phyloP scores from a whole-genome alignment of 2,888 invertebrate genomes.

The Mesopsocus fuscifrons region DNA sequence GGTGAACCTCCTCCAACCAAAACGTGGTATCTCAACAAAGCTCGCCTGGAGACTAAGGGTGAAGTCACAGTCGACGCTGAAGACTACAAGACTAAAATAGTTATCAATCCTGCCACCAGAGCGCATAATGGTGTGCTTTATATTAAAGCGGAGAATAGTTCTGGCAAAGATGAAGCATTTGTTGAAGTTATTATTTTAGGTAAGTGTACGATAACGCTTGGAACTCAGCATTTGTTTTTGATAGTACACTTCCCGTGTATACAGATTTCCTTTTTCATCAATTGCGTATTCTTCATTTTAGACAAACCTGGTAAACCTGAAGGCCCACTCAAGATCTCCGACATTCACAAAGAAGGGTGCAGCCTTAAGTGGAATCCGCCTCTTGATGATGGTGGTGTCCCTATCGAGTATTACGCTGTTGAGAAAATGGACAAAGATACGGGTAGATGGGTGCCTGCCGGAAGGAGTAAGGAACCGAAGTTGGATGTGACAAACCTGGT shows the following conservation, averaged over 20 bases:
- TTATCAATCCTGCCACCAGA: constrained; percentile 50
- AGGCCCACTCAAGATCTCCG: constrained; percentile 76
- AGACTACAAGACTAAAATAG: constrained; percentile 66
- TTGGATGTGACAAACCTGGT: constrained; percentile 78
- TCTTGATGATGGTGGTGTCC: constrained; percentile 81
- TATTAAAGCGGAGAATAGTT: constrained; percentile 75
- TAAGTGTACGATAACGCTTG: constrained; percentile 24
- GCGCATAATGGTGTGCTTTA: constrained; percentile 66
- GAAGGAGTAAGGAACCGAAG: constrained; percentile 63
- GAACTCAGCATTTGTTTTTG: neutral
- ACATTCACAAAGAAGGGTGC: constrained; percentile 91
- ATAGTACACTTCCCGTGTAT: no score
- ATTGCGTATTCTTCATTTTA: constrained; percentile 15
- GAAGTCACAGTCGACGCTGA: constrained; percentile 46
- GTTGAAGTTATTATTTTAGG: constrained; percentile 71
- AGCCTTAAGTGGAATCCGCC: constrained; percentile 94
- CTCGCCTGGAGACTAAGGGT: constrained; percentile 41
- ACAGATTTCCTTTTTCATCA: no score
- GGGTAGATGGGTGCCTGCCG: constrained; percentile 53
- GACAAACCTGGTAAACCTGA: constrained; percentile 69
- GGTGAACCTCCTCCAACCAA: constrained; percentile 95
- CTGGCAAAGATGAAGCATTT: constrained; percentile 72
- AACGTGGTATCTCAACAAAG: constrained; percentile 84
- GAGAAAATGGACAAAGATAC: constrained; percentile 77
- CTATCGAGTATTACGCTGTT: constrained; percentile 79